phyloP scores from a whole-genome alignment of 1,140 invertebrate genomes.

The Drosophila simulans region DNA sequence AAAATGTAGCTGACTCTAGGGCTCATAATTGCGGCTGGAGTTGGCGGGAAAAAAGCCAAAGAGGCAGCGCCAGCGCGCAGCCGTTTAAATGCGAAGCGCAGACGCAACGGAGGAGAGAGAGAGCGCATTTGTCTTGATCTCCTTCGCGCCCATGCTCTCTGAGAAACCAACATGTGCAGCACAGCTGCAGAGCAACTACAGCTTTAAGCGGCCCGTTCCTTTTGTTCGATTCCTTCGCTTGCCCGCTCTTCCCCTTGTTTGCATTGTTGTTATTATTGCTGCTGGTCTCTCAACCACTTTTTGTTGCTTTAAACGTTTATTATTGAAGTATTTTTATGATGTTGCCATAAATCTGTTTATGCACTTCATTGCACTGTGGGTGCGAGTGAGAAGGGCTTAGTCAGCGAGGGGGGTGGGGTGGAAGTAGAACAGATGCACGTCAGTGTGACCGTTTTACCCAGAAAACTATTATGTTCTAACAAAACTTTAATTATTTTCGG shows the following conservation, averaged over 20 bases:
- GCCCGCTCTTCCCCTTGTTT: constrained; percentile 44
- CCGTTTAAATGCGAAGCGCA: constrained; percentile 29
- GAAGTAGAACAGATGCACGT: background rate
- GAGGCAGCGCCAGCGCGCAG: constrained; percentile 58
- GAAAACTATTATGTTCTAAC: background rate
- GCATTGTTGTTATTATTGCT: constrained; percentile 36
- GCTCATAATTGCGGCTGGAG: background rate
- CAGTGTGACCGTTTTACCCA: background rate
- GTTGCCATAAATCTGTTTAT: constrained; percentile 82
- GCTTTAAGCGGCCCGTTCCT: constrained; percentile 63
- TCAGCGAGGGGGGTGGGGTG: background rate
- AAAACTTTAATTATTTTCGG: background rate
- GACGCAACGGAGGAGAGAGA: constrained; percentile 12
- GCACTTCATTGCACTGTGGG: constrained; percentile 69
- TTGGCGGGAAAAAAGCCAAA: constrained; percentile 5
- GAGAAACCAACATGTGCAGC: constrained; percentile 67
- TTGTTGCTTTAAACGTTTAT: constrained; percentile 72
- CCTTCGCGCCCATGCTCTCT: constrained; percentile 5
- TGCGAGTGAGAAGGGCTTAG: background rate
- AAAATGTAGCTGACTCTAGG: background rate
- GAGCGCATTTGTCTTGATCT: constrained; percentile 8
- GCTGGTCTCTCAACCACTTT: constrained; percentile 70
- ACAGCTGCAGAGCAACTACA: constrained; percentile 63
- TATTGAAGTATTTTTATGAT: constrained; percentile 80
- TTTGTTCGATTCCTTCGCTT: constrained; percentile 68